These are phyloP conservation scores for Nomada ferruginata DNA, from an alignment of 2,888 invertebrate species.

Conservation along the genomic window DNA sequence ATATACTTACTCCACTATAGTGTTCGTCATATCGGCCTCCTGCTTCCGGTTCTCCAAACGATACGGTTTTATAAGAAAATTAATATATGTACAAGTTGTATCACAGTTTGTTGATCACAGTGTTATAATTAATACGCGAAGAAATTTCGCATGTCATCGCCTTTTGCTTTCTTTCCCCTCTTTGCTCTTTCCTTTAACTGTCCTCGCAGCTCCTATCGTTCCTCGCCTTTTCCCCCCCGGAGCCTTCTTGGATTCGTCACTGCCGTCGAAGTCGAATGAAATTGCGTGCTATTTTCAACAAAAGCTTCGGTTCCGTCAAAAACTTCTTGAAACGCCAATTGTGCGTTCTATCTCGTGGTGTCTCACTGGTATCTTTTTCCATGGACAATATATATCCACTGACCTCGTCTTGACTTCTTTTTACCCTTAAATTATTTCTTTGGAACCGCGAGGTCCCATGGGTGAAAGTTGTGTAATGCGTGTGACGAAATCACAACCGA, in stretches of 20 bases:
- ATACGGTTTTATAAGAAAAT: slow-evolving; percentile 8
- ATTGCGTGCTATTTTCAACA: slow-evolving; percentile 11
- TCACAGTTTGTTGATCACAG: slow-evolving; percentile 75
- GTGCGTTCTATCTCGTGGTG: slow-evolving; percentile 75
- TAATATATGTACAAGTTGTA: slow-evolving; percentile 54
- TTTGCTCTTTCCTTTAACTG: background rate
- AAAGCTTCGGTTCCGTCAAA: slow-evolving; percentile 22
- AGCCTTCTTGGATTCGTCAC: background rate
- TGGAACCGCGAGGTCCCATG: no score
- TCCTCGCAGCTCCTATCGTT: background rate
- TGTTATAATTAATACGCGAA: slow-evolving; percentile 27
- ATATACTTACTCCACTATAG: slow-evolving; percentile 64
- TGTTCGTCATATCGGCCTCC: slow-evolving; percentile 31
- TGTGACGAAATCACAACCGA: background rate
- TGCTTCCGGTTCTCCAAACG: background rate
- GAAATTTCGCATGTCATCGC: slow-evolving; percentile 41
- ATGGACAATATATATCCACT: slow-evolving; percentile 70
- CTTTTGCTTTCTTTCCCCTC: slow-evolving; percentile 3
- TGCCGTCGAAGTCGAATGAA: background rate
- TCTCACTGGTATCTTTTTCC: slow-evolving; percentile 70
- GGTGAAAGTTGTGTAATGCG: background rate
- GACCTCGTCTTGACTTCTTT: background rate
- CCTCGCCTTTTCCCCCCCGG: background rate
- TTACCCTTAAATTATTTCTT: background rate
- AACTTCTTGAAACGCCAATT: slow-evolving; percentile 47